Conservation (phyloP, 2,888 invertebrate species). For the Cheilosia urbana region DNA sequence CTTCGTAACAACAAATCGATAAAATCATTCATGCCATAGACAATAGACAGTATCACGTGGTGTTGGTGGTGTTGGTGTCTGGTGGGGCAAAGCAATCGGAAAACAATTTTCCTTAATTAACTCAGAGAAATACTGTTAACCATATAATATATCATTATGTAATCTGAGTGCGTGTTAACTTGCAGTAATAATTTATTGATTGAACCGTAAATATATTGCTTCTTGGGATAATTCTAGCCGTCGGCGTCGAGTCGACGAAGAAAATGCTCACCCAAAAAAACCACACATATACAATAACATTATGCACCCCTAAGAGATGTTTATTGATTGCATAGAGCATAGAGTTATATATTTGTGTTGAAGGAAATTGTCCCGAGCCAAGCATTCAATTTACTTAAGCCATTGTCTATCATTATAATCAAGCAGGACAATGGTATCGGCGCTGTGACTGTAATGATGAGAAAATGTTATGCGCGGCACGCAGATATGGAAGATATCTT, state of each 20-base stretch:
- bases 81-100: background rate
- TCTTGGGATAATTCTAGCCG: conserved; percentile 10
- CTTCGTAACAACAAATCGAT: conserved; percentile 68
- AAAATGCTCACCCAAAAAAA: conserved; percentile 6
- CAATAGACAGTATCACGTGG: conserved; percentile 25
- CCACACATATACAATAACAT: background rate
- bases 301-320: background rate
- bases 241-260: background rate
- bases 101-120: conserved; percentile 58
- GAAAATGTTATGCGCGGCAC: conserved; percentile 12
- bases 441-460: background rate
- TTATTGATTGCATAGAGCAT: conserved; percentile 2
- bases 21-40: conserved; percentile 34
- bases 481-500: conserved; percentile 29
- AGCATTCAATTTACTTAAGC: conserved; percentile 33
- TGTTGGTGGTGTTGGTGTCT: background rate
- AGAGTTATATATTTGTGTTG: background rate
- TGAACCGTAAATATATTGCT: conserved; percentile 43
- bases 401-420: conserved; percentile 47
- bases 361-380: conserved; percentile 8
- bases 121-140: conserved; percentile 37
- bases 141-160: background rate
- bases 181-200: conserved; percentile 69
- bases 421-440: conserved; percentile 1
- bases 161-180: conserved; percentile 49